These are phyloP conservation scores for Pholis gunnellus DNA, from an alignment of 2,113 vertebrate genomes.

Conservation along the genomic window DNA sequence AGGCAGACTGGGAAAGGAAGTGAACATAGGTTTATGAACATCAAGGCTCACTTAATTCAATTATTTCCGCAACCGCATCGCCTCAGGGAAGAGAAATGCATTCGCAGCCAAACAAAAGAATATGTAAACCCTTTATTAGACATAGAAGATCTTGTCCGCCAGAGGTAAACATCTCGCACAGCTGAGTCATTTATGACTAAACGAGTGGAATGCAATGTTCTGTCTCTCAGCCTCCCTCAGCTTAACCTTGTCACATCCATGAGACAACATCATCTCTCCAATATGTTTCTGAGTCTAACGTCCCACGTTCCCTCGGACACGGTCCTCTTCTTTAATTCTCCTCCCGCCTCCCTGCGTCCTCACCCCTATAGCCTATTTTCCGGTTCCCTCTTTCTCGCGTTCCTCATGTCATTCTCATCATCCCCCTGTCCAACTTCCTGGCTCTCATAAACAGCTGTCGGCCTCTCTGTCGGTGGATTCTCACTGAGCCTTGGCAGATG, in stretches of 20 bases:
- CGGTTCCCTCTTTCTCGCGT: not conserved
- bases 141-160: conserved; percentile 13
- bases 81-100: conserved; percentile 29
- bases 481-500: conserved; percentile 50
- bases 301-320: conserved; percentile 22
- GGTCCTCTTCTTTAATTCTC: conserved; percentile 27
- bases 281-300: conserved; percentile 53
- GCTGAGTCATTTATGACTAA: conserved; percentile 63
- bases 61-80: conserved; percentile 1
- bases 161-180: conserved; percentile 43
- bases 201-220: conserved; percentile 47
- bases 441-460: conserved; percentile 36
- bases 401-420: not conserved
- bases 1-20: not conserved
- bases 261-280: conserved; percentile 41
- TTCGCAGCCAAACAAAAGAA: conserved; percentile 33
- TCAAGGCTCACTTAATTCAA: conserved; percentile 32
- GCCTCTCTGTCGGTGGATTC: conserved; percentile 22
- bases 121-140: conserved; percentile 32
- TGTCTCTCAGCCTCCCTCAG: conserved; percentile 21
- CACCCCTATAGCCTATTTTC: not conserved
- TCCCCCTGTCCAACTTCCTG: not conserved
- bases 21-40: not conserved
- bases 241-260: conserved; percentile 55
- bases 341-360: not conserved